These are phyloP conservation scores for Brotogeris chrysoptera DNA, from an alignment of 2,797 vertebrate species.

Conservation along the genomic window DNA sequence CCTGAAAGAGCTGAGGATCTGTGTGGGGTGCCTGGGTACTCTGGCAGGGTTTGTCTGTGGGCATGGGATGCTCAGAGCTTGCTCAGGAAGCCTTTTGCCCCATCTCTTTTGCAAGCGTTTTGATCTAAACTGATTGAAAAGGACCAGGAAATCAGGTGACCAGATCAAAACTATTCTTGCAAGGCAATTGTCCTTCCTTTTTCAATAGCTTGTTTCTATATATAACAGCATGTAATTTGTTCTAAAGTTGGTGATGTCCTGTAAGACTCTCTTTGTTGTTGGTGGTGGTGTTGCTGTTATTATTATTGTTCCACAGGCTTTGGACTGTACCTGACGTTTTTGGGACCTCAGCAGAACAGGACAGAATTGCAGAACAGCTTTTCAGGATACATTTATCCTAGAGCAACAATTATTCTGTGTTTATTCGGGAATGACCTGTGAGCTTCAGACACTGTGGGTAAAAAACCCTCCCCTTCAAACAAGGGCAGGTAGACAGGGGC, in stretches of 20 bases:
- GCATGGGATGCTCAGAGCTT: neutral
- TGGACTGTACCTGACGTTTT: neutral
- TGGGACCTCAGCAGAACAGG: neutral
- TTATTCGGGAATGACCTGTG: neutral
- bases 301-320: neutral
- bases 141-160: neutral
- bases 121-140: neutral
- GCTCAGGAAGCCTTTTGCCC: neutral
- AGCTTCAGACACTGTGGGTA: neutral
- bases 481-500: neutral
- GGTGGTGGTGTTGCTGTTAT: neutral
- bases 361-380: neutral
- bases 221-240: neutral
- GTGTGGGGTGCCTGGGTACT: rapidly evolving
- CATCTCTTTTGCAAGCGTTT: neutral
- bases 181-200: neutral
- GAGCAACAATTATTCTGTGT: neutral
- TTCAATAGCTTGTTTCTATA: neutral
- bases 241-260: neutral
- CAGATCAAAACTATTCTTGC: neutral
- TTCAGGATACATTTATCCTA: neutral
- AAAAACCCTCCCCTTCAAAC: neutral
- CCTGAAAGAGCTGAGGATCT: neutral
- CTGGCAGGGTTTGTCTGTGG: neutral
- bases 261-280: neutral